These are phyloP conservation scores for Helicoverpa zea DNA, from an alignment of 1,140 invertebrate species.

Conservation along the genomic window DNA sequence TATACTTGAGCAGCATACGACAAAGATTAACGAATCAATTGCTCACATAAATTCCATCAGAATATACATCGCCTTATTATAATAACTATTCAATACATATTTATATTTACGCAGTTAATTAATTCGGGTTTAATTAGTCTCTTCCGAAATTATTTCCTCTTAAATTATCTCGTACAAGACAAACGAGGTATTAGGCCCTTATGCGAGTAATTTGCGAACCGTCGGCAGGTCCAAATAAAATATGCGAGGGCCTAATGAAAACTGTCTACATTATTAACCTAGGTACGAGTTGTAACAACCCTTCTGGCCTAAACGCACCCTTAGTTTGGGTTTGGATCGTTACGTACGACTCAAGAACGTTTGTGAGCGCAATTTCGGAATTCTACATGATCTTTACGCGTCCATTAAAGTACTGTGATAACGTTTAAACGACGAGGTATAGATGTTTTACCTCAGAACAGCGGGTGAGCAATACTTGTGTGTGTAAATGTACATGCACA, in stretches of 20 bases:
- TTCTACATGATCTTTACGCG: slow-evolving; percentile 41
- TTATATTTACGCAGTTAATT: slow-evolving; percentile 69
- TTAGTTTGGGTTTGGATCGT: slow-evolving; percentile 47
- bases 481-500: background rate
- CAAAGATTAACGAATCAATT: background rate
- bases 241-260: slow-evolving; percentile 67
- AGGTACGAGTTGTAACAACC: slow-evolving; percentile 51
- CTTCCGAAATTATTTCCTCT: slow-evolving; percentile 65
- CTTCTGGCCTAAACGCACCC: slow-evolving; percentile 50
- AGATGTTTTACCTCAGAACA: too few relatives aligned
- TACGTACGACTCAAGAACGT: slow-evolving; percentile 38
- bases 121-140: slow-evolving; percentile 70
- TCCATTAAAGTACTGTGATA: slow-evolving; percentile 46
- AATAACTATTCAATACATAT: slow-evolving; percentile 55
- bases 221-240: slow-evolving; percentile 64
- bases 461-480: too few relatives aligned
- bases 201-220: slow-evolving; percentile 62
- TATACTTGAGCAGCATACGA: background rate
- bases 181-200: slow-evolving; percentile 63
- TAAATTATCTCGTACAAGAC: slow-evolving; percentile 69
- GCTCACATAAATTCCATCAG: background rate
- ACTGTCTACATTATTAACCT: slow-evolving; percentile 64
- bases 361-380: slow-evolving; percentile 40
- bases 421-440: slow-evolving; percentile 19
- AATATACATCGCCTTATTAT: slow-evolving; percentile 44